Evolutionary conservation across 2,797 vertebrate genomes (phyloP).

Genomic region (Chelon labrosus): DNA sequence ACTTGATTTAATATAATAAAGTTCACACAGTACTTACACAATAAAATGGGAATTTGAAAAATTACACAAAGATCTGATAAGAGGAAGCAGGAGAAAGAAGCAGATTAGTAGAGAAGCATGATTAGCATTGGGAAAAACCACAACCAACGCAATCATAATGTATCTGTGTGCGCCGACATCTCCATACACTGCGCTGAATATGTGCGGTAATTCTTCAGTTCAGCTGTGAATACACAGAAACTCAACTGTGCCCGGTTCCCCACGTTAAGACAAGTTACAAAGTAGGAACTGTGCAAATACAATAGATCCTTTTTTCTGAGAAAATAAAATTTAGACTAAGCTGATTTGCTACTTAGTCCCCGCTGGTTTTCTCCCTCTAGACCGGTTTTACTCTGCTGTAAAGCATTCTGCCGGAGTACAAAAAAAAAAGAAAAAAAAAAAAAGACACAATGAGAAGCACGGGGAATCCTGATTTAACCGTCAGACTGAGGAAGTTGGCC

Average conservation of each 20-base stretch:
- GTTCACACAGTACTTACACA: neutral
- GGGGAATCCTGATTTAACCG: neutral
- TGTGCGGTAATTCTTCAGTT: neutral
- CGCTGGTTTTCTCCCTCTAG: neutral
- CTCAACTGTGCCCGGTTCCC: neutral
- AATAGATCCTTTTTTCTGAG: neutral
- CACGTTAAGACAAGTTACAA: neutral
- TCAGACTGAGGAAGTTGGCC: neutral
- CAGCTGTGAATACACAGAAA: neutral
- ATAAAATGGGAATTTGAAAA: neutral
- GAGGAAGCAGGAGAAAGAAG: neutral
- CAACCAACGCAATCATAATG: neutral
- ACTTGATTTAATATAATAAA: conserved; percentile 9
- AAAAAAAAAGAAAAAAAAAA: too few relatives aligned
- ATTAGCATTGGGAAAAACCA: neutral
- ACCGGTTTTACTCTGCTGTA: neutral
- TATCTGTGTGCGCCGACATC: neutral
- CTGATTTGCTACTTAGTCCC: neutral
- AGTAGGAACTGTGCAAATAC: neutral
- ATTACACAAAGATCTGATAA: neutral
- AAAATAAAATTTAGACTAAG: neutral
- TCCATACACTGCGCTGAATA: neutral
- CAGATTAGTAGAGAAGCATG: neutral
- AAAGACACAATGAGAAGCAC: neutral
- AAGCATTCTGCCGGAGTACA: neutral